Percentiles rank a stretch among this genome's conserved stretches.
Conservation (phyloP, 1,140 invertebrate species). For the Scaptomyza montana region DNA sequence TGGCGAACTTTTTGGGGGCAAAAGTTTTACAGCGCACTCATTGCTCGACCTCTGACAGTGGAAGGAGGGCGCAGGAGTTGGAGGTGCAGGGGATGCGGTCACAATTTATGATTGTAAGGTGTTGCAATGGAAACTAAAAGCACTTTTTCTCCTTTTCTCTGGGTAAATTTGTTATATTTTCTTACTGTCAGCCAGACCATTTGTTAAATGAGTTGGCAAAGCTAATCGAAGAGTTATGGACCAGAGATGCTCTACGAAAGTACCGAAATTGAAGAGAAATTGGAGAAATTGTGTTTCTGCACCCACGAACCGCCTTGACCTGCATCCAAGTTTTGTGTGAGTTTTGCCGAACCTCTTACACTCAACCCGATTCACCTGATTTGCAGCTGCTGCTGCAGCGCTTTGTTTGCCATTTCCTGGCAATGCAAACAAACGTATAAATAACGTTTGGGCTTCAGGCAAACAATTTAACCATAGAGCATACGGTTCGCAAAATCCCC, state of each 20-base stretch:
- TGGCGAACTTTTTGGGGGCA: slow-evolving; percentile 55
- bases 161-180: slow-evolving; percentile 76
- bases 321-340: slow-evolving; percentile 27
- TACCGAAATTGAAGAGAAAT: slow-evolving; percentile 18
- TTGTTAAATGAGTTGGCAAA: slow-evolving; percentile 81
- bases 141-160: slow-evolving; percentile 31
- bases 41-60: slow-evolving; percentile 19
- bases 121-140: slow-evolving; percentile 73
- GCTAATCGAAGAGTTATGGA: slow-evolving; percentile 77
- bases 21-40: slow-evolving; percentile 54
- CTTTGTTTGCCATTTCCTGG: slow-evolving; percentile 24
- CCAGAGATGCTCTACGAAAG: slow-evolving; percentile 1
- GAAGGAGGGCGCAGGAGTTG: not conserved
- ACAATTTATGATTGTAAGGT: slow-evolving; percentile 80
- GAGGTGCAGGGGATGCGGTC: slow-evolving; percentile 17
- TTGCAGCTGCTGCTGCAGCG: slow-evolving; percentile 7
- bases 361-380: slow-evolving; percentile 9
- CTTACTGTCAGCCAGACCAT: slow-evolving; percentile 74
- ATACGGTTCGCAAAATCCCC: slow-evolving; percentile 34
- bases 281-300: not conserved
- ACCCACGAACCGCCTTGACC: slow-evolving; percentile 54
- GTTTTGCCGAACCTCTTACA: not conserved
- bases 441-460: slow-evolving; percentile 42
- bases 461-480: slow-evolving; percentile 58
- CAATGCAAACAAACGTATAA: slow-evolving; percentile 60